Evolutionary conservation across 2,113 vertebrate species (phyloP).

Genomic region (Hystrix brachyura): DNA sequence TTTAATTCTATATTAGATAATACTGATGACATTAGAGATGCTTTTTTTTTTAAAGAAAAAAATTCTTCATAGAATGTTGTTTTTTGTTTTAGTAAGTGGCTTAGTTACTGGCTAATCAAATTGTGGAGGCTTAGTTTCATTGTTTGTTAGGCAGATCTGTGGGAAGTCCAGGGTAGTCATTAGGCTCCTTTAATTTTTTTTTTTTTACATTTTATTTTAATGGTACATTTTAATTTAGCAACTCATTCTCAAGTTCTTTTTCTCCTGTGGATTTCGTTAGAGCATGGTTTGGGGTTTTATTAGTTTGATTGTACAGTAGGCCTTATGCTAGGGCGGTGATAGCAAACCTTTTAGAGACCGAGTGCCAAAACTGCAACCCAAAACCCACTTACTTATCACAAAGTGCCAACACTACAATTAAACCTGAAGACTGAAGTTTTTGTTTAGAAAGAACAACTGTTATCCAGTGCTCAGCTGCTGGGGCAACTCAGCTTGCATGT

Average conservation of each 20-base stretch:
- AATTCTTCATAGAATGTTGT: background rate
- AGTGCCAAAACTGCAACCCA: too few species aligned
- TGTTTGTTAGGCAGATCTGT: background rate
- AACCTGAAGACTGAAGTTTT: too few species aligned
- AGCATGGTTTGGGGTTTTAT: slow-evolving; percentile 22
- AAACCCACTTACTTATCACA: too few species aligned
- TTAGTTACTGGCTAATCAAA: slow-evolving; percentile 22
- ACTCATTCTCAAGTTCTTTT: background rate
- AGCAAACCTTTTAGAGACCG: too few species aligned
- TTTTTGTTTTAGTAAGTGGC: background rate
- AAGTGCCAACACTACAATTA: too few species aligned
- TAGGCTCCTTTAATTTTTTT: background rate
- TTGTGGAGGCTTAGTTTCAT: background rate
- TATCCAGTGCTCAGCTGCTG: too few species aligned
- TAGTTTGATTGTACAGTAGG: background rate
- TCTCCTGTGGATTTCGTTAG: background rate
- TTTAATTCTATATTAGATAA: background rate
- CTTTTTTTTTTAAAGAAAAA: background rate
- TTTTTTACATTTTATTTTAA: too few species aligned
- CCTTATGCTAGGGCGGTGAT: background rate
- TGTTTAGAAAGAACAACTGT: too few species aligned
- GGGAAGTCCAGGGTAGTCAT: background rate
- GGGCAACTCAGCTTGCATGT: too few species aligned
- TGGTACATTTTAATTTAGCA: background rate
- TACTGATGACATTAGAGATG: background rate